Conservation (phyloP, 37 sponge, comb jelly and placozoan genomes). For the Petrosia ficiformis region DNA sequence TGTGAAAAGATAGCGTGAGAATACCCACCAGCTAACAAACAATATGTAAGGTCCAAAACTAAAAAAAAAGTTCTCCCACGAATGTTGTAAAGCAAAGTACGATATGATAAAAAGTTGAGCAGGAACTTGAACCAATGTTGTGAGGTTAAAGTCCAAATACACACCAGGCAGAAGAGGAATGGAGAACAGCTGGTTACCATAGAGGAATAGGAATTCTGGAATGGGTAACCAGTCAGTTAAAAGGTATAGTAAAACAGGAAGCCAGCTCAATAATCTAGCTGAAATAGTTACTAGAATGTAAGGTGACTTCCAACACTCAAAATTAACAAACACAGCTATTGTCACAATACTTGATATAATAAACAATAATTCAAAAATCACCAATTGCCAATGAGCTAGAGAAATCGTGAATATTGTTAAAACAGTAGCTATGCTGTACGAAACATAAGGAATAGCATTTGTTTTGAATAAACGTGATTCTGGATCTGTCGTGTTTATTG, state of each 20-base stretch:
- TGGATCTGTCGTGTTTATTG: not conserved
- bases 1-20: slow-evolving; percentile 21
- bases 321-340: slow-evolving; percentile 26
- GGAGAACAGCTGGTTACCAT: not conserved
- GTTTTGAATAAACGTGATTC: not conserved
- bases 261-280: slow-evolving; percentile 3
- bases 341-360: slow-evolving; percentile 6
- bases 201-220: slow-evolving; percentile 21
- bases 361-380: slow-evolving; percentile 4
- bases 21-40: slow-evolving; percentile 36
- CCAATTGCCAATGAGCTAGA: slow-evolving; percentile 8
- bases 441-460: slow-evolving; percentile 21
- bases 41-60: slow-evolving; percentile 45
- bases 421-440: slow-evolving; percentile 1
- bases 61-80: slow-evolving; percentile 25
- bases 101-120: slow-evolving; percentile 7
- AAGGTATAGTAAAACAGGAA: slow-evolving; percentile 8
- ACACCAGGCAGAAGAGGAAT: slow-evolving; percentile 11
- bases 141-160: slow-evolving; percentile 13
- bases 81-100: not conserved
- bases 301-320: slow-evolving; percentile 26
- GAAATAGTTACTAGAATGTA: not conserved
- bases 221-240: not conserved
- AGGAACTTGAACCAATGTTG: slow-evolving; percentile 27
- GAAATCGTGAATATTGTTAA: slow-evolving; percentile 22